Evolutionary conservation across 2,888 invertebrate genomes (phyloP).

Genomic region (Chesias legatella): DNA sequence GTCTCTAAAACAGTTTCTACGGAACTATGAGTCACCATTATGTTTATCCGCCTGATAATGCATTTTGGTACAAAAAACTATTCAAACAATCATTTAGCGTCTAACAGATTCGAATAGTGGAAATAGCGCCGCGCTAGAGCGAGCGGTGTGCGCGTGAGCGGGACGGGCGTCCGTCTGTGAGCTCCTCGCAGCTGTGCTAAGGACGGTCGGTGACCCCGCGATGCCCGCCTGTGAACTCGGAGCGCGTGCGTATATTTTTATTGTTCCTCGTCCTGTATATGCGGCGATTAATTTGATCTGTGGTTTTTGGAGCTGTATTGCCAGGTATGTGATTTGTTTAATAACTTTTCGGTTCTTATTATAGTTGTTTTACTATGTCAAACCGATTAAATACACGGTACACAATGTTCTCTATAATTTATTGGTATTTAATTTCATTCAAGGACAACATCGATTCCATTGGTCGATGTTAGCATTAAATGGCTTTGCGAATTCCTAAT

Average conservation of each 20-base stretch:
- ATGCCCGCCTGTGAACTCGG: slow-evolving; percentile 77
- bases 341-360: background rate
- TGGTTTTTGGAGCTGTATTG: slow-evolving; percentile 13
- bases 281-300: slow-evolving; percentile 29
- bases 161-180: slow-evolving; percentile 54
- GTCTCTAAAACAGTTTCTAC: too few species aligned
- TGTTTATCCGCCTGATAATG: too few species aligned
- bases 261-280: slow-evolving; percentile 41
- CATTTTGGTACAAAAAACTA: too few species aligned
- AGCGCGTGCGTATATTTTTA: slow-evolving; percentile 67
- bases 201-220: slow-evolving; percentile 78
- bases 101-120: slow-evolving; percentile 42
- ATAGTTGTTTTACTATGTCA: background rate
- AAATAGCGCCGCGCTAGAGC: slow-evolving; percentile 36
- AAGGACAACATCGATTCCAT: too few species aligned
- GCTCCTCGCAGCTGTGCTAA: slow-evolving; percentile 70
- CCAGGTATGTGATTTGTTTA: slow-evolving; percentile 13
- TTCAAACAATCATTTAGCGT: slow-evolving; percentile 14
- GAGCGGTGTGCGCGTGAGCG: slow-evolving; percentile 57
- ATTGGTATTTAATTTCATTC: too few species aligned
- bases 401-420: too few species aligned
- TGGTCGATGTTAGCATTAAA: too few species aligned
- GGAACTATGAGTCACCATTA: too few species aligned
- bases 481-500: too few species aligned
- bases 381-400: too few species aligned